Conservation (phyloP, 2,113 vertebrate species). For the Brachirus orientalis region DNA sequence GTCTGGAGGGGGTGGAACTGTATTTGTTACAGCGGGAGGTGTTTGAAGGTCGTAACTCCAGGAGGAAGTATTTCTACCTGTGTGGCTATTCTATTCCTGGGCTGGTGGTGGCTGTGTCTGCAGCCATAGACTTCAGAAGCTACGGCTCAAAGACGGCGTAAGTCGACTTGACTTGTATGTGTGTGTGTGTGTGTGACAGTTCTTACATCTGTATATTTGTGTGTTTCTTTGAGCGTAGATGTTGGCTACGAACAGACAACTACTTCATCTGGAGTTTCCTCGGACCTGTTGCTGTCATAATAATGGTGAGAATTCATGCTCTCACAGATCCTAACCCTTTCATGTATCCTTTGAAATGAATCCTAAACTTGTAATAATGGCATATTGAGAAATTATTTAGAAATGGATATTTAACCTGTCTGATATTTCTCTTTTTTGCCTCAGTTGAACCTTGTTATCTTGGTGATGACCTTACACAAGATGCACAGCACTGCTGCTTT, state of each 20-base stretch:
- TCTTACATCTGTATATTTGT: constrained; percentile 1
- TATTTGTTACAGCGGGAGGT: constrained; percentile 92
- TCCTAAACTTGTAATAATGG: too few relatives aligned
- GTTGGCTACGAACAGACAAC: constrained; percentile 92
- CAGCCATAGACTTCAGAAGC: constrained; percentile 92
- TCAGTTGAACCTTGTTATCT: constrained; percentile 90
- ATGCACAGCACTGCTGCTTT: constrained; percentile 90
- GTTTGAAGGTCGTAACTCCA: constrained; percentile 90
- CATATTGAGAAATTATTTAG: neutral
- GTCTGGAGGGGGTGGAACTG: constrained; percentile 91
- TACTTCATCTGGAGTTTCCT: constrained; percentile 97
- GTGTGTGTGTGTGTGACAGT: constrained; percentile 3
- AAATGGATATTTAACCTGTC: neutral
- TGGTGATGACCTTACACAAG: constrained; percentile 93
- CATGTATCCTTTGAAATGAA: neutral
- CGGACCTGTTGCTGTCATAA: constrained; percentile 88
- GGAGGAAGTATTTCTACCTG: constrained; percentile 91
- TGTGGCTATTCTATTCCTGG: constrained; percentile 91
- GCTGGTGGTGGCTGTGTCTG: constrained; percentile 90
- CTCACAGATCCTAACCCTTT: too few relatives aligned
- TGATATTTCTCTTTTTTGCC: neutral
- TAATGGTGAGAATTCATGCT: constrained; percentile 84
- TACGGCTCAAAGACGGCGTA: constrained; percentile 91
- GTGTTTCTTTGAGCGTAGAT: constrained; percentile 74
- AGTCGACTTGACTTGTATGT: constrained; percentile 46